Evolutionary conservation across 2,888 invertebrate genomes (phyloP).

Genomic region (Scaptomyza parva): DNA sequence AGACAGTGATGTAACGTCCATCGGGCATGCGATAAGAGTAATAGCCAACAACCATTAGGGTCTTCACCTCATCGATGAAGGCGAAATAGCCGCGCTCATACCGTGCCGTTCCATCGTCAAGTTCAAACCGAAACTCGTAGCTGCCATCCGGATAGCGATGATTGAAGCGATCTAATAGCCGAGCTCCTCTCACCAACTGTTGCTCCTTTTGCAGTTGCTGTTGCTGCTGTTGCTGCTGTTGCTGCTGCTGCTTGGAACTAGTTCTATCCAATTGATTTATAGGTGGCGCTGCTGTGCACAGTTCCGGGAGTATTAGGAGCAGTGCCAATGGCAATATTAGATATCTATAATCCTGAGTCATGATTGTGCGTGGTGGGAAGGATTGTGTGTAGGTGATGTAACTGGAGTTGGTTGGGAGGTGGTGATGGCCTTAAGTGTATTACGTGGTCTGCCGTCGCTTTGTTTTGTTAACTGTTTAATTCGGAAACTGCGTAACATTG

Average conservation of each 20-base stretch:
- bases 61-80: conserved; percentile 69
- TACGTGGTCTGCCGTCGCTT: conserved; percentile 59
- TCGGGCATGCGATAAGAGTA: conserved; percentile 82
- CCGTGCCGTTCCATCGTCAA: conserved; percentile 81
- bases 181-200: conserved; percentile 11
- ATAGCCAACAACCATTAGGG: conserved; percentile 82
- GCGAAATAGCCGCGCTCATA: conserved; percentile 83
- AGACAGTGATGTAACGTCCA: conserved; percentile 80
- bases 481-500: conserved; percentile 73
- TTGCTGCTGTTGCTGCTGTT: too few species aligned
- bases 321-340: conserved; percentile 9
- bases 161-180: conserved; percentile 75
- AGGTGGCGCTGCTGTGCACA: conserved; percentile 42
- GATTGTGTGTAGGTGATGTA: neutral
- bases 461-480: conserved; percentile 76
- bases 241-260: conserved; percentile 4
- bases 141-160: conserved; percentile 82
- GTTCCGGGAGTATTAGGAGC: conserved; percentile 14
- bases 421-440: conserved; percentile 12
- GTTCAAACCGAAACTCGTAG: conserved; percentile 82
- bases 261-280: neutral
- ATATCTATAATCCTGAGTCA: conserved; percentile 22
- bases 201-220: conserved; percentile 6
- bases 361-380: neutral
- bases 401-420: neutral